Percentiles rank a stretch among this genome's conserved stretches.
These are phyloP conservation scores for Drosophila mimica DNA, from an alignment of 2,888 invertebrate genomes.

Conservation along the genomic window DNA sequence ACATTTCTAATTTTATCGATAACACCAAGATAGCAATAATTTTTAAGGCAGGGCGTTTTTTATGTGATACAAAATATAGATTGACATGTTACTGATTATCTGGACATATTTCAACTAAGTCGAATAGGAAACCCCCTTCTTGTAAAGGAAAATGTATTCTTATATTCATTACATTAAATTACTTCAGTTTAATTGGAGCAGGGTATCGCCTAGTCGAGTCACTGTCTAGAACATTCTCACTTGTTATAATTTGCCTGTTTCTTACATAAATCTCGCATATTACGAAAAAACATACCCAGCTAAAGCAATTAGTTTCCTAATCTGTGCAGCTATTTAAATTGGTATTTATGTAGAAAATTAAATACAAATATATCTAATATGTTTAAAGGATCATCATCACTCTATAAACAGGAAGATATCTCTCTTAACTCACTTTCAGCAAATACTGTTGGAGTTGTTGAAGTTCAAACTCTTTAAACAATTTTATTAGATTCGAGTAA, in stretches of 20 bases:
- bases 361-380: not conserved
- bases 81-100: not conserved
- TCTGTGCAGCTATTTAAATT: not conserved
- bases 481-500: not conserved
- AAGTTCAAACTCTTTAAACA: not conserved
- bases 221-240: not conserved
- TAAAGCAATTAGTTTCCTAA: not conserved
- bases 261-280: not conserved
- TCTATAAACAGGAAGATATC: not conserved
- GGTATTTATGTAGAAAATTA: not conserved
- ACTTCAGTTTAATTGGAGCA: not conserved
- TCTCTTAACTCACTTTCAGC: not conserved
- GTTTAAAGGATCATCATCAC: not conserved
- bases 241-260: not conserved
- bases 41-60: not conserved
- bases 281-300: not conserved
- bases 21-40: not conserved
- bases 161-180: not conserved
- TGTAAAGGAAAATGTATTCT: not conserved
- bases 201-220: not conserved
- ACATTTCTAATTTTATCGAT: not conserved
- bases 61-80: not conserved
- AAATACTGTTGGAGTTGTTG: not conserved
- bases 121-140: not conserved
- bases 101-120: not conserved